Evolutionary conservation across 2,113 vertebrate genomes (phyloP), one percentile per base, ranked within the genome.

Genomic region (Leucopsar rothschildi): DNA sequence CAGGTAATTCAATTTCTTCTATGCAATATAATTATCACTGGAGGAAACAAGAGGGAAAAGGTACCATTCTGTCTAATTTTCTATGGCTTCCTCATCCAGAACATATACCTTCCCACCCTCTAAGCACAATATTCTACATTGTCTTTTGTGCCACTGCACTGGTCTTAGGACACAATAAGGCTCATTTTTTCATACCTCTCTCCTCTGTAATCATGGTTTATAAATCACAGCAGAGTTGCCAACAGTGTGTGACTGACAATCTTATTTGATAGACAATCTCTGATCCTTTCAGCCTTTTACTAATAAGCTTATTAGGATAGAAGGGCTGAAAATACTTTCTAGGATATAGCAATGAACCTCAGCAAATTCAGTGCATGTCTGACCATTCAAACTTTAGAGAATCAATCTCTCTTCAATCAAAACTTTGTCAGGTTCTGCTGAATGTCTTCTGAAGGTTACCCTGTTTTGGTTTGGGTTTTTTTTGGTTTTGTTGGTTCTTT

Each of bases 301-400:
- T 98, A 98, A 98, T 98, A 98, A 98, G 98, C 98, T 98, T 97
- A 98, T 98, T 98, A 98, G 94, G 87, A 52, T 35, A 97, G 95
- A 96, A 96, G 76, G 78, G 61, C 86, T 96, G 88, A 95, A 98
- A 98, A 97, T 92, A 94, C 93, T 98, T 98, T 92, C 95, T 96
- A 92, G 93, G 94, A 96, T 97, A 89, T 25, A 89, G 94, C 97
- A 98, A 98, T 98, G 97, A 98, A 97, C 91, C 61, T 53, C 87
- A 95, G 86, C 86, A 97, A 97, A 98, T 98, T 98, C 98, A 97
- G 71, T 83, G 96, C 98, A 97, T 98, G 98, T 97, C 97, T 97
- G 96, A 90, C 97, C 97, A 97, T 95, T 97, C 97, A 94, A 95
- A 98, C 93, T 97, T 98, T 92, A 94, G 93, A 97, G 95, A 98